These are phyloP conservation scores for Dicentrarchus labrax DNA, from an alignment of 2,113 vertebrate species.

Conservation along the genomic window DNA sequence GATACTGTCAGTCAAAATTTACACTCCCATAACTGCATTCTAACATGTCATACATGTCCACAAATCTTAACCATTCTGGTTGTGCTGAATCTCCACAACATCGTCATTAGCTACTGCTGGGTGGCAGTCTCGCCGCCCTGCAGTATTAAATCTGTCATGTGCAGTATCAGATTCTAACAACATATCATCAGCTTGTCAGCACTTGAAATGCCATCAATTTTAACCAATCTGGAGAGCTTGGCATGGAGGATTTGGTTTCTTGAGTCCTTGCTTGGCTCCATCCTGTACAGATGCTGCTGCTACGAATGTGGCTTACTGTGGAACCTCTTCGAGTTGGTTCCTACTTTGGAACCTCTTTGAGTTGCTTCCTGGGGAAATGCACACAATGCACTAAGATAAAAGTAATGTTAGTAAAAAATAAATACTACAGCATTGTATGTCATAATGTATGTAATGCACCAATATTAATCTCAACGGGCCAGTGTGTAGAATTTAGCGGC, in stretches of 20 bases:
- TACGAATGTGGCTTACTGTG: too few relatives aligned
- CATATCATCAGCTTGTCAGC: constrained; percentile 76
- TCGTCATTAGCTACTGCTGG: background rate
- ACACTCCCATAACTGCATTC: background rate
- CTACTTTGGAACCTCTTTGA: too few relatives aligned
- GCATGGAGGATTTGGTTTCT: background rate
- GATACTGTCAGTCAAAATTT: constrained; percentile 16
- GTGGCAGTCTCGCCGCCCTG: constrained; percentile 13
- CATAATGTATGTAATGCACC: background rate
- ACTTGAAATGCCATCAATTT: constrained; percentile 34
- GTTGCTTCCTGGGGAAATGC: too few relatives aligned
- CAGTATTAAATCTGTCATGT: constrained; percentile 48
- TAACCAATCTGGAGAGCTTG: constrained; percentile 10
- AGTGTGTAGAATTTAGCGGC: too few relatives aligned
- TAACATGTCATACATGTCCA: background rate
- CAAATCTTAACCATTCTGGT: background rate
- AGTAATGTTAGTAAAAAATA: too few relatives aligned
- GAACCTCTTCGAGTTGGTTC: too few relatives aligned
- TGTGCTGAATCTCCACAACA: background rate
- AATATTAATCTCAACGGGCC: too few relatives aligned
- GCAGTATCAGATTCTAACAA: constrained; percentile 73
- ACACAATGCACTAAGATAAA: too few relatives aligned
- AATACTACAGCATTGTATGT: too few relatives aligned
- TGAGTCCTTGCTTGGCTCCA: background rate
- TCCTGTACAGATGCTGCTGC: background rate